Conservation (phyloP, 2,113 vertebrate species). For the Zingel zingel region DNA sequence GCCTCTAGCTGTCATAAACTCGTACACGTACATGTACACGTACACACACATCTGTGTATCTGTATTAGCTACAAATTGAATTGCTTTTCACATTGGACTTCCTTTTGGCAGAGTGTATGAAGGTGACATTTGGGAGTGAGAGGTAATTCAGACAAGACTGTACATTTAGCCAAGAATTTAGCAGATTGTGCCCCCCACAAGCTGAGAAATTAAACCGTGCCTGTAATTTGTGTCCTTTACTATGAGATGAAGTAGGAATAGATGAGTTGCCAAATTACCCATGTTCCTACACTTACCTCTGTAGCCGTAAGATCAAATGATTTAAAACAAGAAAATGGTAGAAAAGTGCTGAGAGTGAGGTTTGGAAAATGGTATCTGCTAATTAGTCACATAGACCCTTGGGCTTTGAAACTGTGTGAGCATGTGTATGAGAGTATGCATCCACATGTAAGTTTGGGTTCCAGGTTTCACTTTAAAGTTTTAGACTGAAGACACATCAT, state of each 20-base stretch:
- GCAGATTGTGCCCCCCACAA: constrained; percentile 50
- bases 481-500: not conserved
- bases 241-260: constrained; percentile 33
- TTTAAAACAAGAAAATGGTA: constrained; percentile 44
- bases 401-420: constrained; percentile 44
- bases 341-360: constrained; percentile 60
- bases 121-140: constrained; percentile 45
- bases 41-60: constrained; percentile 9
- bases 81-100: constrained; percentile 44
- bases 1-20: constrained; percentile 42
- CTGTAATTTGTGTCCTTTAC: constrained; percentile 34
- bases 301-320: constrained; percentile 49
- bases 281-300: constrained; percentile 51
- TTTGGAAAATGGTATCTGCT: constrained; percentile 60
- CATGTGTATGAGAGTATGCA: constrained; percentile 38
- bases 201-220: constrained; percentile 35
- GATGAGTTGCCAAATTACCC: constrained; percentile 58
- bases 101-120: constrained; percentile 40
- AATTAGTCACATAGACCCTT: constrained; percentile 50
- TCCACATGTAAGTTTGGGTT: constrained; percentile 23
- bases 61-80: constrained; percentile 41
- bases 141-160: constrained; percentile 46
- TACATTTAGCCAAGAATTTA: constrained; percentile 52
- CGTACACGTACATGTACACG: no score
- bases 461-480: constrained; percentile 21